Evolutionary conservation across 2,888 invertebrate species (phyloP), one percentile per base, ranked within the genome.

Genomic region (Drosophila nigritarsus): DNA sequence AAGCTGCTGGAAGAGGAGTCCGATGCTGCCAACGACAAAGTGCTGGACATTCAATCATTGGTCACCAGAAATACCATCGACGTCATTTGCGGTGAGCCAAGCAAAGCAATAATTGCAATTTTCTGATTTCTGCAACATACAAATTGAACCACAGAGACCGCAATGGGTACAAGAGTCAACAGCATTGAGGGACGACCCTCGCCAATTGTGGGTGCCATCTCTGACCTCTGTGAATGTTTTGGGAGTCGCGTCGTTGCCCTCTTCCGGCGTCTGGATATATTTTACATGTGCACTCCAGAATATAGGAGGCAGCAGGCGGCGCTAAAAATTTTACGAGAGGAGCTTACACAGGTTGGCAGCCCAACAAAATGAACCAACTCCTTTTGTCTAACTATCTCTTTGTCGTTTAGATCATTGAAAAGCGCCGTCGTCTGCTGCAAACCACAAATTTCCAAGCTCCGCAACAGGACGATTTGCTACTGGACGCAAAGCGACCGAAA

Each of bases 1-100:
- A 76, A 93, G 7, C 60, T 84, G 8, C 72, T 91, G 20, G 65
- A 71, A 27, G 20, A 45, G 5, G 75, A 82, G 24, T 74, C 88
- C 1, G 27, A 56, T 3, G 27, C 30, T 2, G 87, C 88, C 3
- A 65, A 76, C 30, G 66, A 74, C 18, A 67, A 80, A 50, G 69
- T 82, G n/a, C 73, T 94, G 27, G 94, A 95, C 78, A 91, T 95
- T 13, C 94, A 94, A 72, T 91, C 92, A 7, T 90, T 94, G 53
- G 87, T 94, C 38, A 91, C 92, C 30, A 92, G 94, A 60, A 93
- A 93, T n/a, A 93, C 94, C 2, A 85, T 94, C 42, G 94, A 94
- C 75, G 90, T 94, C 18, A 93, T 94, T 49, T 86, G 82, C 34
- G 90, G 90, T 90, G 27, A 53, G 63, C 27, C 24, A 3, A 6